Evolutionary conservation across 2,113 vertebrate species (phyloP).

Genomic region (Panurus biarmicus): DNA sequence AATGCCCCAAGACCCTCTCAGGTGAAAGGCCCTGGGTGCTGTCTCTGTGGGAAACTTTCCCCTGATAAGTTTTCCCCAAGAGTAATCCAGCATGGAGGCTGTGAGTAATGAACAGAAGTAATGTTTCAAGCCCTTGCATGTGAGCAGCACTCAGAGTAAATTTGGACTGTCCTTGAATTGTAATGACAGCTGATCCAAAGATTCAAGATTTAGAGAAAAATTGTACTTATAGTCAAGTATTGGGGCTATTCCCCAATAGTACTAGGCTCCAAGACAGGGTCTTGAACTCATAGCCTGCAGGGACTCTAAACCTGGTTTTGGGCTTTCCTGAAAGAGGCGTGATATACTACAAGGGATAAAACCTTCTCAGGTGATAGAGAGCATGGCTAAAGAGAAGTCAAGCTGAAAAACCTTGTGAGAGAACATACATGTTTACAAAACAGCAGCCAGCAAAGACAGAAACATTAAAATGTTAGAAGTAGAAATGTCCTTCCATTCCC

Average conservation of each 20-base stretch:
- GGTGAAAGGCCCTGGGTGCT: not conserved
- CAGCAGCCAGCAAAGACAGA: not conserved
- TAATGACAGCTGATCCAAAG: not conserved
- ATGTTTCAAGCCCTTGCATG: fast-evolving
- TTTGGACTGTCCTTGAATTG: not conserved
- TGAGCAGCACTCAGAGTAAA: not conserved
- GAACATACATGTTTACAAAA: not conserved
- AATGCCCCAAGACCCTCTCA: not conserved
- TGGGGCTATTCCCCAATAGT: not conserved
- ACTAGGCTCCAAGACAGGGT: not conserved
- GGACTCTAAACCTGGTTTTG: not conserved
- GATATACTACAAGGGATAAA: not conserved
- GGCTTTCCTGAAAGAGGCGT: not conserved
- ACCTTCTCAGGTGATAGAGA: not conserved
- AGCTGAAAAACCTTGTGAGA: not conserved
- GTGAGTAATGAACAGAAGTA: not conserved
- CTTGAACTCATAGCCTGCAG: fast-evolving
- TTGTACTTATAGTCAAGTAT: not conserved
- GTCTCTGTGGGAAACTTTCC: not conserved
- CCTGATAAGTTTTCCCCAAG: not conserved
- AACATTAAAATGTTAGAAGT: not conserved
- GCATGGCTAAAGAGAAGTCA: not conserved
- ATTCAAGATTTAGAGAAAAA: not conserved
- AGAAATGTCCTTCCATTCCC: not conserved
- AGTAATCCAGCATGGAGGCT: not conserved